These are phyloP conservation scores for Cynodonichthys magdalenae DNA, from an alignment of 2,797 vertebrate species.

Conservation along the genomic window DNA sequence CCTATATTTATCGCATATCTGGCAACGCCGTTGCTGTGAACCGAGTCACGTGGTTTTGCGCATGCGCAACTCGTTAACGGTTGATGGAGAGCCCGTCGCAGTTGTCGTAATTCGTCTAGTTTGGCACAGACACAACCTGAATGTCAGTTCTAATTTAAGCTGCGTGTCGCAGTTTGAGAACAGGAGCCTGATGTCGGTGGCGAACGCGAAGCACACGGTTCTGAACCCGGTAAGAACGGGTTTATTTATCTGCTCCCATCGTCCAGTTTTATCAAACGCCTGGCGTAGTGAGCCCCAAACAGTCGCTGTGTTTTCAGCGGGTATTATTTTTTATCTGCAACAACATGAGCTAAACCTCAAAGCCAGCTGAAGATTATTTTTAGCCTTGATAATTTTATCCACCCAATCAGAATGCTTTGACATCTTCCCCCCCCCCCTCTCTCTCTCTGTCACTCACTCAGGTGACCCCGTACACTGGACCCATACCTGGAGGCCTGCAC, in stretches of 20 bases:
- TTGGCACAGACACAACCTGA: constrained; percentile 5
- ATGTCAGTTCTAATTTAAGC: constrained; percentile 8
- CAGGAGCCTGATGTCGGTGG: constrained; percentile 77
- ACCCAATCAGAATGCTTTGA: neutral
- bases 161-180: constrained; percentile 45
- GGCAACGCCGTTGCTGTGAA: neutral
- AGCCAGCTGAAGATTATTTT: too few species aligned
- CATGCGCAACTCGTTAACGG: constrained; percentile 42
- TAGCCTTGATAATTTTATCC: neutral
- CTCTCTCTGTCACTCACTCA: constrained; percentile 45
- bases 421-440: constrained; percentile 9
- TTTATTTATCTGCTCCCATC: constrained; percentile 1
- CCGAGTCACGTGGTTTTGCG: constrained; percentile 52
- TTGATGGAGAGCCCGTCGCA: constrained; percentile 26
- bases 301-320: neutral
- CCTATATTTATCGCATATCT: too few species aligned
- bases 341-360: neutral
- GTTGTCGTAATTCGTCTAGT: constrained; percentile 20
- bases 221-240: constrained; percentile 78
- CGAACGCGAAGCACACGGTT: constrained; percentile 81
- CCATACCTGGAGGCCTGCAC: constrained; percentile 86
- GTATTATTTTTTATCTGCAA: neutral
- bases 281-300: neutral
- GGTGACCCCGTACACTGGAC: constrained; percentile 89
- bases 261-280: neutral